Evolutionary conservation across 2,113 vertebrate genomes (phyloP), one percentile per base, ranked within the genome.

Genomic region (Cavia porcellus): DNA sequence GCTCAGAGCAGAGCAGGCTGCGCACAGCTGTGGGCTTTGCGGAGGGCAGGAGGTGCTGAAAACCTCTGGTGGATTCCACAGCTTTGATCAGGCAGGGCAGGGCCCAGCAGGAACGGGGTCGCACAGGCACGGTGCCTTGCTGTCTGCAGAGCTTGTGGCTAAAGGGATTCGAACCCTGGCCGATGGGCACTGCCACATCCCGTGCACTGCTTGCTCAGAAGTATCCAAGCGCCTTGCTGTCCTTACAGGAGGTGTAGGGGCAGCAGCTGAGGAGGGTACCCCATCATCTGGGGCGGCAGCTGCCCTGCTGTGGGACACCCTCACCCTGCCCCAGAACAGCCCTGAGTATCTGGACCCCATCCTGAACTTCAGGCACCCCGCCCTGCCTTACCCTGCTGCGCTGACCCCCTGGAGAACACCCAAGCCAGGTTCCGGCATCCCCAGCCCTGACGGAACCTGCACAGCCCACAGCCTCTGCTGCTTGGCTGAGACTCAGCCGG

Each of bases 71-170:
- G 94, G 89, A 50, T 79, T 35, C 86, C 24, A 0, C 0, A 0
- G 82, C 96, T 96, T 97, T 96, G 96, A 96, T 96, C 95, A 83
- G 59, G 70, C 81, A 24, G 70, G 45, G 55, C 38, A 42, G 66
- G 24, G 45, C 55, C 38, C 2, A 0, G 12, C 0, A 0, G 68
- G 47, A 1, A 3, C 11, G 0, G 17, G n/a, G 28, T 1, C 64
- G 38, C 38, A 24, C 47, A 50, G 82, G 38, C 85, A 4, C 6
- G 0, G 50, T 4, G 15, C 61, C 35, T 5, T 17, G 57, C 59
- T 9, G 0, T 66, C 93, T 15, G 32, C 6, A n/a, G n/a, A 35
- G 14, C 35, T 19, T 62, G 22, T 32, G n/a, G 38, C 50, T 11
- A 72, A 82, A 66, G 32, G 88, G 24, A 28, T 61, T 22, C 57